Percentiles rank a stretch among this genome's conserved stretches.
Conservation (phyloP, 2,888 invertebrate species). For the Pseudococcus jackbeardsleyi region DNA sequence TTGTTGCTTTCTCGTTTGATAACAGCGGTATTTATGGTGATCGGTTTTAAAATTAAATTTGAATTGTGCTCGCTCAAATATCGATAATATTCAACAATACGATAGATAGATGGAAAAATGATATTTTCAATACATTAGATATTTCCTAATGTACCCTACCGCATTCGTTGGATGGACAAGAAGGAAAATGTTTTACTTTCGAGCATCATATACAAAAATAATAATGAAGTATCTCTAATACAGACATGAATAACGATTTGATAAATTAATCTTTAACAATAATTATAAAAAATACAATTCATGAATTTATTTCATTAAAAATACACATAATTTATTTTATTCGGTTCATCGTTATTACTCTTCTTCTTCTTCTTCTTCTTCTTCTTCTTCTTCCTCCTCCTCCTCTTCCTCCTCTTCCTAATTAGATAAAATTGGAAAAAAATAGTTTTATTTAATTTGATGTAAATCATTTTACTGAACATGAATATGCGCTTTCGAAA, state of each 20-base stretch:
- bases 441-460: too few species aligned
- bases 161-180: neutral
- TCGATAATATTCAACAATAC: neutral
- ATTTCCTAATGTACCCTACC: too few species aligned
- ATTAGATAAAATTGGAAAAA: slow-evolving; percentile 48
- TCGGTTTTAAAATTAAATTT: neutral
- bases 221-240: neutral
- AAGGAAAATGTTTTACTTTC: neutral
- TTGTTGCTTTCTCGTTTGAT: neutral
- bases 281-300: slow-evolving; percentile 49
- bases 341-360: slow-evolving; percentile 63
- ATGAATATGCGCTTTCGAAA: neutral
- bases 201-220: neutral
- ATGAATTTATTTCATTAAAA: slow-evolving; percentile 43
- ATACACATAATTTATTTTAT: slow-evolving; percentile 20
- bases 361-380: slow-evolving; percentile 66
- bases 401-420: slow-evolving; percentile 66
- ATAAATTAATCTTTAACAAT: slow-evolving; percentile 29
- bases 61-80: neutral
- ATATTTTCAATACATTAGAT: neutral
- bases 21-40: neutral
- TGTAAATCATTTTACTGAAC: too few species aligned
- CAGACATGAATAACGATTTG: neutral
- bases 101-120: neutral
- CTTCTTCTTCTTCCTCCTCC: slow-evolving; percentile 66